Evolutionary conservation across 2,888 invertebrate genomes (phyloP), one percentile per base, ranked within the genome.

Genomic region (Caradrina clavipalpis): DNA sequence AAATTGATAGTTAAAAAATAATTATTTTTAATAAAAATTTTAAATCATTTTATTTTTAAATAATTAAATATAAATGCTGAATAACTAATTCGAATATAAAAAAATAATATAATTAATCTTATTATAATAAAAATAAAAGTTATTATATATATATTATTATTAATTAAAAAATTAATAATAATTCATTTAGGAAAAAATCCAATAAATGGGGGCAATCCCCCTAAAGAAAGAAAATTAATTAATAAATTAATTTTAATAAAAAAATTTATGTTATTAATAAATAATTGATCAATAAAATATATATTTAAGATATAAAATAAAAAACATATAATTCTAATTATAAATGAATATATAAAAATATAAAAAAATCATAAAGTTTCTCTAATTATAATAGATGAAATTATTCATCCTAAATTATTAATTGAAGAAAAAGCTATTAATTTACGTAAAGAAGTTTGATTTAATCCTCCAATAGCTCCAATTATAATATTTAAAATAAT

Each of bases 171-270:
- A 93, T 96, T 96, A 89, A 97, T 96, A 71, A 96, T 89, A 85
- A 97, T 85, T 96, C 96, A 97, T 96, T 97, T 97, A 3, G 97
- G 96, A 0, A 96, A 91, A 94, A 97, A 97, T 93, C 97, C 97
- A 87, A 97, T 85, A 86, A 97, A 96, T 0, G 97, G 97, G 0
- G 97, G 97, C 69, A 97, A 80, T 21, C 97, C 97, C 0, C 96
- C 96, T 92, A 97, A 88, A 0, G 96, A 97, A 76, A 97, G 62
- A 86, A 97, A 94, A 92, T 96, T 96, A 88, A 96, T 88, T 85
- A 96, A 90, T 88, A 96, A 87, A 53, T 90, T 92, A 87, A 96
- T 91, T 96, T 96, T 97, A 84, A 94, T 89, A 84, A 88, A 78
- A 70, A 88, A 83, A 86, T 93, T 94, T 80, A 94, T 81, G 84